Percentiles rank a stretch among this genome's conserved stretches.
These are phyloP conservation scores for Propithecus deckenii DNA, from an alignment of 2,797 vertebrate genomes.

Conservation along the genomic window DNA sequence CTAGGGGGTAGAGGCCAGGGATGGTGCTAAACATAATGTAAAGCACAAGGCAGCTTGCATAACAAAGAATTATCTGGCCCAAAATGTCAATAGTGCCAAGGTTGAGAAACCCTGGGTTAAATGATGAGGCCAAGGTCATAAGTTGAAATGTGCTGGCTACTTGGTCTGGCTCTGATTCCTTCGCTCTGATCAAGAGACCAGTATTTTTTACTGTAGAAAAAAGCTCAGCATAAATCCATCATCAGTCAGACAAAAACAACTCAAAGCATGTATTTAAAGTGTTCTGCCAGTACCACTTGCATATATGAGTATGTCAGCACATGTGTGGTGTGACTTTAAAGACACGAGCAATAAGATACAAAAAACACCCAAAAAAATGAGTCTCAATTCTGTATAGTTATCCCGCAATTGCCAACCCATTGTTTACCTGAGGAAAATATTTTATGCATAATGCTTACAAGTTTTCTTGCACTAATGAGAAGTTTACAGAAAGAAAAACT, in stretches of 20 bases:
- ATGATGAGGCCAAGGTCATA: not conserved
- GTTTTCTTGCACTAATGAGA: constrained; percentile 44
- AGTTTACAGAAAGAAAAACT: not conserved
- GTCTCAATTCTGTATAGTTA: not conserved
- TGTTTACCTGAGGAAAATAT: not conserved
- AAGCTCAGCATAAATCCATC: not conserved
- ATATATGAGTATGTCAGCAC: not conserved
- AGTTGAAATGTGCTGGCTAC: not conserved
- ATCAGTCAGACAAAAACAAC: not conserved
- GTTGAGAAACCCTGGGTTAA: not conserved
- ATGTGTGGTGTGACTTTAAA: not conserved
- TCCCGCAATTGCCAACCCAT: not conserved
- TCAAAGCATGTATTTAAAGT: not conserved
- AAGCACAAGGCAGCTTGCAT: not conserved
- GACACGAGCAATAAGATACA: not conserved
- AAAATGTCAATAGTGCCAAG: not conserved
- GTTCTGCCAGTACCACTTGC: not conserved
- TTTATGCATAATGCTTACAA: not conserved
- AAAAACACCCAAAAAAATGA: not conserved
- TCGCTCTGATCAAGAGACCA: not conserved
- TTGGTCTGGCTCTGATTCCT: not conserved
- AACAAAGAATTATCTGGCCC: not conserved
- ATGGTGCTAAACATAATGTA: not conserved
- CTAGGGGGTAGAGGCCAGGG: not conserved
- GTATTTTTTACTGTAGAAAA: not conserved